A percentile compares a stretch with the other conserved stretches of the same genome.
phyloP scores from a whole-genome alignment of 2,797 vertebrate species.

The Pipistrellus nathusii region DNA sequence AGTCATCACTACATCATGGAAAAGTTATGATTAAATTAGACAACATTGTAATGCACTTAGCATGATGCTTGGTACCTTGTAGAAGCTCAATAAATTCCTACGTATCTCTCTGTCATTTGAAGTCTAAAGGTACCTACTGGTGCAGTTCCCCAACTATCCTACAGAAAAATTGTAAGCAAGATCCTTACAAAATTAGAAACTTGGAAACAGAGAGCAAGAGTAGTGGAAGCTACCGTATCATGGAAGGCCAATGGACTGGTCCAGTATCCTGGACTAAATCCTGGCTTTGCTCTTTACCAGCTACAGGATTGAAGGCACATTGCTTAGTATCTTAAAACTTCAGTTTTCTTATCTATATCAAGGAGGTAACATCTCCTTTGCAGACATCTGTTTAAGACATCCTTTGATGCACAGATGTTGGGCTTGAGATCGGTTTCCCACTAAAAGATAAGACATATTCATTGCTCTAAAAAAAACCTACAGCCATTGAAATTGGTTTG shows the following conservation, averaged over 20 bases:
- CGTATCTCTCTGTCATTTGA: background rate
- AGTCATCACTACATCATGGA: background rate
- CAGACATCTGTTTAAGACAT: background rate
- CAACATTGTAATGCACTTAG: background rate
- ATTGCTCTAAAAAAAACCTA: background rate
- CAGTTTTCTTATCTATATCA: background rate
- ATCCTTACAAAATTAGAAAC: conserved; percentile 11
- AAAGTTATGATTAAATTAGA: background rate
- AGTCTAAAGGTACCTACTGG: background rate
- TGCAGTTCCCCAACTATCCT: background rate
- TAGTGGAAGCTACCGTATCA: background rate
- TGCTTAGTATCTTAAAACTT: background rate
- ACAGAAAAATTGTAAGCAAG: no score
- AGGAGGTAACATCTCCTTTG: background rate
- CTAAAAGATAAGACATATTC: background rate
- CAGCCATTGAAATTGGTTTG: background rate
- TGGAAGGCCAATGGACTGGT: background rate
- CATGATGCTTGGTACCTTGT: background rate
- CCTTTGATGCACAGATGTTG: background rate
- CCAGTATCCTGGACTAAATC: background rate
- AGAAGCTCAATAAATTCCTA: background rate
- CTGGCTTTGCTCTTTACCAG: background rate
- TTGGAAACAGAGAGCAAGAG: background rate
- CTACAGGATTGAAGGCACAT: background rate
- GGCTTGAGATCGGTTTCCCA: background rate